phyloP scores from a whole-genome alignment of 1,140 invertebrate genomes.

The Hyposmocoma kahamanoa region DNA sequence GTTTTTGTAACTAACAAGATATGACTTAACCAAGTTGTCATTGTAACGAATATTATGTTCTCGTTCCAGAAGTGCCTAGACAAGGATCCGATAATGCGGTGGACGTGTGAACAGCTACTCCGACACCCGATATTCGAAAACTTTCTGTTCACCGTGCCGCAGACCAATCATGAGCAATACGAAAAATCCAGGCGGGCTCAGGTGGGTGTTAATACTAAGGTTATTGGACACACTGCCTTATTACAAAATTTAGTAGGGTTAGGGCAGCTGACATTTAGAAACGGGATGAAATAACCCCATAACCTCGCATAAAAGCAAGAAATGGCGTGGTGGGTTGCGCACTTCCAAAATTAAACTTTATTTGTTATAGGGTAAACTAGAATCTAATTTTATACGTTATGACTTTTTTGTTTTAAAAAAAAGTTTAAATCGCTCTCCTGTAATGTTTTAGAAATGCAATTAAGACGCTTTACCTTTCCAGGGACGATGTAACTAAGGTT shows the following conservation, averaged over 20 bases:
- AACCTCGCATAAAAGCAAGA: background rate
- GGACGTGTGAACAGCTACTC: conserved; percentile 92
- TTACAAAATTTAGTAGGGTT: background rate
- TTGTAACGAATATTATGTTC: background rate
- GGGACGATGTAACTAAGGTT: too few species aligned
- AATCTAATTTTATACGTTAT: too few species aligned
- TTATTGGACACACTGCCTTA: background rate
- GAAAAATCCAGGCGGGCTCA: conserved; percentile 76
- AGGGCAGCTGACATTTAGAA: background rate
- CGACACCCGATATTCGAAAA: conserved; percentile 92
- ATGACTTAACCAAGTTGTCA: too few species aligned
- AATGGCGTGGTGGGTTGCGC: background rate
- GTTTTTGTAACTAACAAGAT: too few species aligned
- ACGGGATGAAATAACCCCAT: background rate
- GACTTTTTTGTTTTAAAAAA: too few species aligned
- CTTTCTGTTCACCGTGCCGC: conserved; percentile 84
- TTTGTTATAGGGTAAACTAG: background rate
- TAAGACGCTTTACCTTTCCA: too few species aligned
- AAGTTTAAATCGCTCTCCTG: too few species aligned
- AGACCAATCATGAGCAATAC: conserved; percentile 80
- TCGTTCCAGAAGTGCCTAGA: conserved; percentile 90
- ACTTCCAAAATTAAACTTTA: background rate
- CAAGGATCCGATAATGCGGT: conserved; percentile 93
- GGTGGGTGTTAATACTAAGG: conserved; percentile 17
- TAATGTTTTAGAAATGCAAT: too few species aligned